A percentile compares a stretch with the other conserved stretches of the same genome.
phyloP scores from a whole-genome alignment of 1,140 invertebrate species.

The Zaprionus lachaisei region DNA sequence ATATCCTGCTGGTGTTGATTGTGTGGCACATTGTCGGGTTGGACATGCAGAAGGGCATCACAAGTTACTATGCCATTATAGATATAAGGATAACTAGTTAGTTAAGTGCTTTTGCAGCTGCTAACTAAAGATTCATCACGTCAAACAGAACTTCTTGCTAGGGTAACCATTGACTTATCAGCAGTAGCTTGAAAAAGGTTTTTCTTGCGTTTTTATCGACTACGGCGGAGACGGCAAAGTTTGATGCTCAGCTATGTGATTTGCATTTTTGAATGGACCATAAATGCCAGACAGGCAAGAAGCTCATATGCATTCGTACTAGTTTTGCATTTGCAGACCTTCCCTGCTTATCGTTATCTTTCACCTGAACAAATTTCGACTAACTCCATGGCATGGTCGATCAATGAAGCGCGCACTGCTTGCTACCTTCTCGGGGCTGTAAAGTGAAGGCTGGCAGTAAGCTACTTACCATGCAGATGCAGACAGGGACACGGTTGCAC shows the following conservation, averaged over 20 bases:
- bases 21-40: no score
- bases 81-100: not conserved
- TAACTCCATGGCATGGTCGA: slow-evolving; percentile 48
- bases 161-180: not conserved
- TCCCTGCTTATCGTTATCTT: slow-evolving; percentile 51
- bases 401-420: slow-evolving; percentile 70
- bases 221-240: slow-evolving; percentile 41
- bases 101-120: no score
- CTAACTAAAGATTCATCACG: no score
- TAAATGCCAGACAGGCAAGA: slow-evolving; percentile 48
- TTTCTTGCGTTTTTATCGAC: not conserved
- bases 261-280: slow-evolving; percentile 75
- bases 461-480: slow-evolving; percentile 57
- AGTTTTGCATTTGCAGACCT: not conserved
- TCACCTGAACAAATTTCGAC: slow-evolving; percentile 70
- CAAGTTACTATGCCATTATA: not conserved
- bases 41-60: no score
- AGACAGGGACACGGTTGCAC: not conserved
- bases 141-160: not conserved
- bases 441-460: slow-evolving; percentile 41
- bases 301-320: slow-evolving; percentile 51
- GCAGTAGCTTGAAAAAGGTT: not conserved
- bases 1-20: not conserved
- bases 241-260: slow-evolving; percentile 39
- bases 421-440: slow-evolving; percentile 1